Conservation (phyloP, 2,888 invertebrate genomes). For the Blera fallax region DNA sequence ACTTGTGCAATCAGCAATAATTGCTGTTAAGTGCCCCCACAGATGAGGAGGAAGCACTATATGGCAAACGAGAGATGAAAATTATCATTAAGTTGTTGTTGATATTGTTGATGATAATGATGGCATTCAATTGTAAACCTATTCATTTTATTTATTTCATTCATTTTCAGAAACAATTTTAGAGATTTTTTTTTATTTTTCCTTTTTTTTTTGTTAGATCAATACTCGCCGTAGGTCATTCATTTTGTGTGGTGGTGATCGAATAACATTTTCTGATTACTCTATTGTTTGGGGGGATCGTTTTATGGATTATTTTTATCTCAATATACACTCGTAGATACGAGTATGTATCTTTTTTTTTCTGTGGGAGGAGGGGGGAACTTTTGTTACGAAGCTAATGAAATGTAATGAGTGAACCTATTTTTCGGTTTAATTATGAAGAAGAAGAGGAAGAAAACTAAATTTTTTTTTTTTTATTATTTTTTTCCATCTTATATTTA, state of each 20-base stretch:
- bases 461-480: no score
- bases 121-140: constrained; percentile 49
- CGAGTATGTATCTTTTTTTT: background rate
- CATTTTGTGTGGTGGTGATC: background rate
- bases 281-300: constrained; percentile 37
- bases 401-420: constrained; percentile 20
- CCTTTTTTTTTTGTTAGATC: background rate
- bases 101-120: constrained; percentile 22
- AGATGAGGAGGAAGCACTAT: constrained; percentile 7
- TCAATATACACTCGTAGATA: no score
- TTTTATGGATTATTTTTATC: constrained; percentile 16
- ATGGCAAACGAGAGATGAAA: constrained; percentile 3
- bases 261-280: constrained; percentile 40
- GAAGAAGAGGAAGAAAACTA: background rate
- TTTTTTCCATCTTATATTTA: no score
- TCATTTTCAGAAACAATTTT: constrained; percentile 40
- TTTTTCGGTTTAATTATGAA: constrained; percentile 19
- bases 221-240: constrained; percentile 35
- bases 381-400: constrained; percentile 18
- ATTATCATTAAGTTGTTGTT: constrained; percentile 35
- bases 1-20: constrained; percentile 54
- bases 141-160: constrained; percentile 14
- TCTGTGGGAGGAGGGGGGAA: no score
- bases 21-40: constrained; percentile 48
- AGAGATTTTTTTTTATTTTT: background rate